A percentile compares a stretch with the other conserved stretches of the same genome.
phyloP scores from a whole-genome alignment of 2,888 invertebrate genomes.

The Pristionchus arcanus region DNA sequence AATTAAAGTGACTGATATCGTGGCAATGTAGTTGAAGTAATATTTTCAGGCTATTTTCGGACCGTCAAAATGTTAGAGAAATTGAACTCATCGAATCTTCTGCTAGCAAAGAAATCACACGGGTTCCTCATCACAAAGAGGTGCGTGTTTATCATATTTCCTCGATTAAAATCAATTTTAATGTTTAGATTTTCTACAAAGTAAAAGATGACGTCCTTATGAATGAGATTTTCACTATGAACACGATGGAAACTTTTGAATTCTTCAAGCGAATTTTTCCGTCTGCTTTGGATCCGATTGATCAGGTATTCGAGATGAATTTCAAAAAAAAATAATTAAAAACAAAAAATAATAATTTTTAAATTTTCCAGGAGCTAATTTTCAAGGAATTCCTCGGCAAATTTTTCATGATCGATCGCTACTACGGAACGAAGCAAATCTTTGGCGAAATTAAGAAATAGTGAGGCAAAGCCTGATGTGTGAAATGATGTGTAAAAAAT shows the following conservation, averaged over 20 bases:
- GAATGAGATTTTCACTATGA: neutral
- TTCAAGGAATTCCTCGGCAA: constrained; percentile 2
- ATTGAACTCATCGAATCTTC: neutral
- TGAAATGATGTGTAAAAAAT: too few species aligned
- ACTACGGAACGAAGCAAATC: neutral
- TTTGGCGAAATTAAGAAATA: neutral
- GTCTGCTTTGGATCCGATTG: neutral
- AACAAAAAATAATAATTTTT: too few species aligned
- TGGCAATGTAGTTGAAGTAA: too few species aligned
- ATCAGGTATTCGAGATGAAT: neutral
- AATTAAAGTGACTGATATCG: too few species aligned
- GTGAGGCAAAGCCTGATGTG: neutral
- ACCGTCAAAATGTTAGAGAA: neutral
- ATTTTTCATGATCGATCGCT: neutral
- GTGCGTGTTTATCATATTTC: neutral
- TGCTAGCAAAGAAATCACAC: too few species aligned
- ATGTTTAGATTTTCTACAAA: neutral
- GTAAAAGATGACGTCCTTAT: neutral
- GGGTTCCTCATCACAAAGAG: neutral
- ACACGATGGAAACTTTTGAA: neutral
- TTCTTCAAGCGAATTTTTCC: neutral
- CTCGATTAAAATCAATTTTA: too few species aligned
- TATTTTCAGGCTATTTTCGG: neutral
- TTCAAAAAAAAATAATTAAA: neutral
- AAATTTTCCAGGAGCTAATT: neutral